Evolutionary conservation across 2,888 invertebrate genomes (phyloP).

Genomic region (Hanleya hanleyi): DNA sequence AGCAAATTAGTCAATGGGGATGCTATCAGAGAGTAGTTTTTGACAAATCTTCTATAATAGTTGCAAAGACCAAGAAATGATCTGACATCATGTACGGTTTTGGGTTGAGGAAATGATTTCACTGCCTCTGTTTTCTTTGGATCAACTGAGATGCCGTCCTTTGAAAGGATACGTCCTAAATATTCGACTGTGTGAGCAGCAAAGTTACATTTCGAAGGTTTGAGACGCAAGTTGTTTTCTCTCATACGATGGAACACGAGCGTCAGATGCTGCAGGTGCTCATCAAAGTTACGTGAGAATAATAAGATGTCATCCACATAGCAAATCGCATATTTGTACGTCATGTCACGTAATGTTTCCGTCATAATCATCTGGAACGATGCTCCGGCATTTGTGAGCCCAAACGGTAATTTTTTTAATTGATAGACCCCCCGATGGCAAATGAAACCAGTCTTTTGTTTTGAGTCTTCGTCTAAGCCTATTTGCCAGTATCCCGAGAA

Average conservation of each 20-base stretch:
- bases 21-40: conserved; percentile 14
- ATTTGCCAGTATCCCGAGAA: conserved; percentile 14
- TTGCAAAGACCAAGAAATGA: too few species aligned
- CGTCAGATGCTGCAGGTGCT: neutral
- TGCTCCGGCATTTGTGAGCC: neutral
- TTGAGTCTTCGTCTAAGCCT: neutral
- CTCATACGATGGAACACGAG: neutral
- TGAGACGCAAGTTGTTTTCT: neutral
- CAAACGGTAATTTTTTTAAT: conserved; percentile 1
- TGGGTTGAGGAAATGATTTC: neutral
- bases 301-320: too few species aligned
- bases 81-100: neutral
- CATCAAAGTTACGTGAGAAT: too few species aligned
- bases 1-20: conserved; percentile 19
- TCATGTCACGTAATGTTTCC: conserved; percentile 3
- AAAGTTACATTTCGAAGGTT: too few species aligned
- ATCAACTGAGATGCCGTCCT: neutral
- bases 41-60: too few species aligned
- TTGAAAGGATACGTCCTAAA: conserved; percentile 3
- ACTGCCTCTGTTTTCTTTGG: neutral
- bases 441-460: conserved; percentile 6
- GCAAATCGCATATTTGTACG: too few species aligned
- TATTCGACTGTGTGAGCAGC: neutral
- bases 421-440: conserved; percentile 2
- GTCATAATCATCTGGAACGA: conserved; percentile 8